Percentiles rank a stretch among this genome's conserved stretches.
Evolutionary conservation across 2,888 invertebrate species (phyloP).

Genomic region (Drosophila atroscutellata): DNA sequence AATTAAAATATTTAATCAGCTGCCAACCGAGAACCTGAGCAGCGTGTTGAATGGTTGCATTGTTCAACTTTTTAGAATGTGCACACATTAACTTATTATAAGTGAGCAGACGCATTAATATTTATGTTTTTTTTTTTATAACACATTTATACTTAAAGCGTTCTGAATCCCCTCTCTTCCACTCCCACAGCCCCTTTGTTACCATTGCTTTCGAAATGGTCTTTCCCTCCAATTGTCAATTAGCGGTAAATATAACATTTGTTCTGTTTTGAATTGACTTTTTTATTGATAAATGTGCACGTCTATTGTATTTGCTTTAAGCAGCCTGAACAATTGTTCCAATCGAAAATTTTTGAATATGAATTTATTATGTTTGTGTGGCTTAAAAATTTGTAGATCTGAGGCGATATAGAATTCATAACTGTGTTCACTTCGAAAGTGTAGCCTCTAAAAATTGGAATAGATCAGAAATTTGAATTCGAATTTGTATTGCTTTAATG

Average conservation of each 20-base stretch:
- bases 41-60: constrained; percentile 25
- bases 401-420: background rate
- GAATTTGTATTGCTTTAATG: background rate
- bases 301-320: constrained; percentile 2
- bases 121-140: constrained; percentile 22
- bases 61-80: background rate
- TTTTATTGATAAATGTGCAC: constrained; percentile 24
- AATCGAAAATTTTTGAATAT: background rate
- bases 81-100: constrained; percentile 39
- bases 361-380: background rate
- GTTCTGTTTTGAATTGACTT: constrained; percentile 27
- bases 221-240: constrained; percentile 63
- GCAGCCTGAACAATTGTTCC: background rate
- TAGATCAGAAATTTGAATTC: background rate
- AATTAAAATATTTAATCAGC: constrained; percentile 78
- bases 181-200: too few species aligned
- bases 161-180: background rate
- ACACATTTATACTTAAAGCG: constrained; percentile 21
- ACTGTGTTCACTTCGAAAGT: background rate
- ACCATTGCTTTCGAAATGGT: background rate
- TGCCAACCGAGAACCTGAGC: constrained; percentile 40
- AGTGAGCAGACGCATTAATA: constrained; percentile 15
- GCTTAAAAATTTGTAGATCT: background rate
- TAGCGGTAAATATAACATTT: constrained; percentile 51
- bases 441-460: background rate